These are phyloP conservation scores for Colletes gigas DNA, from an alignment of 1,140 invertebrate genomes.

Conservation along the genomic window DNA sequence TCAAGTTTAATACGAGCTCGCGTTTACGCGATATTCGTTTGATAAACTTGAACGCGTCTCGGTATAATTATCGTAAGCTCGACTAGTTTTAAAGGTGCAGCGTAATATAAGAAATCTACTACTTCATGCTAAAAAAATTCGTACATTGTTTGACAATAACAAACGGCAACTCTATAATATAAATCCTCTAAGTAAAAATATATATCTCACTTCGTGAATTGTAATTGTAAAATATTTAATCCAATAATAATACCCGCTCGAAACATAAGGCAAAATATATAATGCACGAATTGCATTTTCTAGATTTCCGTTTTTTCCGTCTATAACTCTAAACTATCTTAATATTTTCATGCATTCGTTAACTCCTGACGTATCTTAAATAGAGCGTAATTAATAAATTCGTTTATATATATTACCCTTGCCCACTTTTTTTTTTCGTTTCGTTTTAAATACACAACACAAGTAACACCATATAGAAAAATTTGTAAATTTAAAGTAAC, in stretches of 20 bases:
- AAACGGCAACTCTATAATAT: neutral
- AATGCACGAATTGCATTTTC: slow-evolving; percentile 26
- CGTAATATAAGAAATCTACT: slow-evolving; percentile 11
- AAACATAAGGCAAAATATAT: slow-evolving; percentile 40
- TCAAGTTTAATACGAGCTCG: neutral
- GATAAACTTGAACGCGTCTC: neutral
- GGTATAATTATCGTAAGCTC: neutral
- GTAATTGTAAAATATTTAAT: neutral
- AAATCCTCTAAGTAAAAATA: neutral
- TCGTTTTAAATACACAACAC: slow-evolving; percentile 9
- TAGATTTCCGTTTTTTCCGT: slow-evolving; percentile 20
- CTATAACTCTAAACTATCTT: slow-evolving; percentile 29
- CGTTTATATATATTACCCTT: slow-evolving; percentile 35
- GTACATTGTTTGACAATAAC: slow-evolving; percentile 13
- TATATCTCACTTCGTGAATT: neutral
- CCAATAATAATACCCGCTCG: slow-evolving; percentile 9
- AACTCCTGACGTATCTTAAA: slow-evolving; percentile 17
- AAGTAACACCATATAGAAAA: slow-evolving; percentile 7
- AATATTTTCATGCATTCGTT: slow-evolving; percentile 32
- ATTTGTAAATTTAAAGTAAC: slow-evolving; percentile 14
- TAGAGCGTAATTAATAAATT: slow-evolving; percentile 49
- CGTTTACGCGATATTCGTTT: neutral
- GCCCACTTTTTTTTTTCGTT: slow-evolving; percentile 30
- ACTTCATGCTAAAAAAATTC: neutral
- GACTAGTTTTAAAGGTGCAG: neutral